Evolutionary conservation across 2,113 vertebrate genomes (phyloP).

Genomic region (Furnarius figulus): DNA sequence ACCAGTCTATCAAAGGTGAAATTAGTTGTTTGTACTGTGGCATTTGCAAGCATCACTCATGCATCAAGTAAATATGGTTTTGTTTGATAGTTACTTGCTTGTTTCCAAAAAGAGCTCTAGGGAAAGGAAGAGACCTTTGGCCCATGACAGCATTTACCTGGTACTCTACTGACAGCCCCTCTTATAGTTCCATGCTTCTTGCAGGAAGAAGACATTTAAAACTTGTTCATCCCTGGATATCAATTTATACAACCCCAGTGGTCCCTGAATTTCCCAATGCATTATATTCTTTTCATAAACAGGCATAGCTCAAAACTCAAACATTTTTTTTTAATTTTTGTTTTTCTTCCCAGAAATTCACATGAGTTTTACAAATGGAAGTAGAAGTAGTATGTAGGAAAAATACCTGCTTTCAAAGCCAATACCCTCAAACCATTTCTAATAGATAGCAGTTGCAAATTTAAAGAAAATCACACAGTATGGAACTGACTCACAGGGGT

Average conservation of each 20-base stretch:
- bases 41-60: slow-evolving; percentile 46
- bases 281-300: neutral
- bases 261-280: neutral
- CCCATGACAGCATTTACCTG: neutral
- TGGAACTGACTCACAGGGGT: neutral
- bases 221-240: neutral
- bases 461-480: neutral
- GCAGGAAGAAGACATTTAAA: neutral
- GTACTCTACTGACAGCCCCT: neutral
- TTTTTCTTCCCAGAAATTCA: neutral
- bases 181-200: neutral
- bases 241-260: neutral
- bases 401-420: neutral
- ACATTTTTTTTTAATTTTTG: too few relatives aligned
- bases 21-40: slow-evolving; percentile 18
- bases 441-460: neutral
- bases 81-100: neutral
- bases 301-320: neutral
- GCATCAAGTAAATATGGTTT: slow-evolving; percentile 37
- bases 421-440: neutral
- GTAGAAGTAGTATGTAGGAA: neutral
- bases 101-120: slow-evolving; percentile 27
- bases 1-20: neutral
- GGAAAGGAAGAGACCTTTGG: neutral
- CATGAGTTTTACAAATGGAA: neutral